These are phyloP conservation scores for Lagopus muta DNA, from an alignment of 2,113 vertebrate genomes.

Conservation along the genomic window DNA sequence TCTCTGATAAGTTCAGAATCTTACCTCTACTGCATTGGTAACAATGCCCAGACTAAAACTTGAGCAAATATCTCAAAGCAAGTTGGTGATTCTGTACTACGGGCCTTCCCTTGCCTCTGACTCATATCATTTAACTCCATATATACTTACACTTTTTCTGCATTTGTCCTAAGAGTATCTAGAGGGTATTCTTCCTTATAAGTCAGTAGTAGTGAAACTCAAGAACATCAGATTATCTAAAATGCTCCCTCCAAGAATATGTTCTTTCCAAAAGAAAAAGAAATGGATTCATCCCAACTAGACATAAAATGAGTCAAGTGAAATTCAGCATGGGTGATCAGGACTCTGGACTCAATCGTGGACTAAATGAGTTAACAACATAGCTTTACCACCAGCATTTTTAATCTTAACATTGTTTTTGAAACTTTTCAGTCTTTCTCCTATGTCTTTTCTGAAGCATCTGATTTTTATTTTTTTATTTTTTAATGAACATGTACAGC, in stretches of 20 bases:
- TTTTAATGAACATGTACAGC: neutral
- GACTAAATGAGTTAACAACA: neutral
- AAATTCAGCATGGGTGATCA: neutral
- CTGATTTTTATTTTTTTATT: neutral
- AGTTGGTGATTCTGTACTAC: neutral
- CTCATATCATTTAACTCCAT: neutral
- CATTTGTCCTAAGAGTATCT: neutral
- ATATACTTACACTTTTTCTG: neutral
- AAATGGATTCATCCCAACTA: neutral
- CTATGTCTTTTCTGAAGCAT: neutral
- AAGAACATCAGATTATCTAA: neutral
- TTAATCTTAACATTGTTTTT: neutral
- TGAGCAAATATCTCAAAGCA: neutral
- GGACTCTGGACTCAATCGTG: neutral
- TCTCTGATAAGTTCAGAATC: slow-evolving; percentile 10
- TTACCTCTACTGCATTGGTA: slow-evolving; percentile 9
- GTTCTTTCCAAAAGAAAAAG: neutral
- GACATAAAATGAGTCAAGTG: neutral
- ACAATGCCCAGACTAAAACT: neutral
- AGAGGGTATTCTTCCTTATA: neutral
- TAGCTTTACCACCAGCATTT: neutral
- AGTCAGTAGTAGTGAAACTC: neutral
- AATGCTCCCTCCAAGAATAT: neutral
- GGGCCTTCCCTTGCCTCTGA: neutral
- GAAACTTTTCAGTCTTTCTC: neutral